phyloP scores from a whole-genome alignment of 2,888 invertebrate genomes.

The Melipona bicolor region DNA sequence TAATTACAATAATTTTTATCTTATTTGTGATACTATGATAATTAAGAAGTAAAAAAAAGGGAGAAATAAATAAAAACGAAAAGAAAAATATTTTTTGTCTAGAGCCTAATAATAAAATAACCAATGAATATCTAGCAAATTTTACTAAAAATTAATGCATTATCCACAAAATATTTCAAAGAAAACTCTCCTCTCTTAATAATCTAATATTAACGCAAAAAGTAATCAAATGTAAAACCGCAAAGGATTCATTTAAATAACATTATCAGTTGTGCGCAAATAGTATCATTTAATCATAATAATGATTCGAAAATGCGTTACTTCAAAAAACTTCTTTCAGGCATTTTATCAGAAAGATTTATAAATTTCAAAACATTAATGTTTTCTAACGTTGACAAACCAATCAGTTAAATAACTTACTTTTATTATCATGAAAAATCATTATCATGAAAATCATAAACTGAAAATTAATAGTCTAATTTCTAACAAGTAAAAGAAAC shows the following conservation, averaged over 20 bases:
- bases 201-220: background rate
- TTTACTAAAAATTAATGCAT: background rate
- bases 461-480: conserved; percentile 20
- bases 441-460: conserved; percentile 6
- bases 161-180: background rate
- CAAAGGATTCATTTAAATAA: conserved; percentile 47
- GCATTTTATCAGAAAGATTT: background rate
- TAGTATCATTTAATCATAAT: conserved; percentile 35
- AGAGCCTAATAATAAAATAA: background rate
- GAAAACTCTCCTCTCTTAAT: background rate
- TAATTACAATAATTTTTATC: background rate
- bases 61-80: background rate
- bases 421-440: background rate
- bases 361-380: background rate
- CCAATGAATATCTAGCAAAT: background rate
- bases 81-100: background rate
- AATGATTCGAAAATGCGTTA: conserved; percentile 21
- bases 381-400: background rate
- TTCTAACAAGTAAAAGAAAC: conserved; percentile 13
- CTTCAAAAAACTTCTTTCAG: conserved; percentile 8
- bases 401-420: conserved; percentile 2
- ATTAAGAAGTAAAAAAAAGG: background rate
- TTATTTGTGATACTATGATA: background rate
- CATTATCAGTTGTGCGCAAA: conserved; percentile 48
- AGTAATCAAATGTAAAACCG: conserved; percentile 36